A percentile compares a stretch with the other conserved stretches of the same genome.
phyloP scores from a whole-genome alignment of 2,113 vertebrate species.

The Pampusana beccarii region DNA sequence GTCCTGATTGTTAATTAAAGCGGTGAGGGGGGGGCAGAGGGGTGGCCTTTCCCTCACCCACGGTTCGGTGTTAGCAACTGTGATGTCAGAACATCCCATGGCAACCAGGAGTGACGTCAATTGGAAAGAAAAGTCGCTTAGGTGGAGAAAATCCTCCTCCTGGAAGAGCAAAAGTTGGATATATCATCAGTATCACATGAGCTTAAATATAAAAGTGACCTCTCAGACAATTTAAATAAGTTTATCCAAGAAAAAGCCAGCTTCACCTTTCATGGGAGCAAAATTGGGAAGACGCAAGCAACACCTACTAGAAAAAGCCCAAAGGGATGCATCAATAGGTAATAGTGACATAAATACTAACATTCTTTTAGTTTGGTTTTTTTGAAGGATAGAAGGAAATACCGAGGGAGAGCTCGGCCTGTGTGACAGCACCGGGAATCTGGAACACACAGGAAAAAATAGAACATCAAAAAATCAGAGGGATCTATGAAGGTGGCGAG shows the following conservation, averaged over 20 bases:
- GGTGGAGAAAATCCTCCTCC: neutral
- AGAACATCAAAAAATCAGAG: neutral
- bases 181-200: neutral
- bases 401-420: neutral
- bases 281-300: neutral
- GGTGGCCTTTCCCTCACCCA: neutral
- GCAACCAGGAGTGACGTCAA: neutral
- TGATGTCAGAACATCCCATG: slow-evolving; percentile 26
- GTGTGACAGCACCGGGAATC: neutral
- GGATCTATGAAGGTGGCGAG: neutral
- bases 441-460: neutral
- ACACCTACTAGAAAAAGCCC: neutral
- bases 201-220: neutral
- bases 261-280: neutral
- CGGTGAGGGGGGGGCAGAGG: neutral
- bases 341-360: neutral
- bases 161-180: neutral
- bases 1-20: neutral
- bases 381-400: neutral
- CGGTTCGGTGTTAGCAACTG: neutral
- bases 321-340: neutral
- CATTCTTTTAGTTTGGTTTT: neutral
- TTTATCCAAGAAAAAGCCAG: neutral
- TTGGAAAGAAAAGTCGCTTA: neutral
- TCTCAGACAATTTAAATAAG: neutral